These are phyloP conservation scores for Saccostrea echinata DNA, from an alignment of 1,140 invertebrate species.

Conservation along the genomic window DNA sequence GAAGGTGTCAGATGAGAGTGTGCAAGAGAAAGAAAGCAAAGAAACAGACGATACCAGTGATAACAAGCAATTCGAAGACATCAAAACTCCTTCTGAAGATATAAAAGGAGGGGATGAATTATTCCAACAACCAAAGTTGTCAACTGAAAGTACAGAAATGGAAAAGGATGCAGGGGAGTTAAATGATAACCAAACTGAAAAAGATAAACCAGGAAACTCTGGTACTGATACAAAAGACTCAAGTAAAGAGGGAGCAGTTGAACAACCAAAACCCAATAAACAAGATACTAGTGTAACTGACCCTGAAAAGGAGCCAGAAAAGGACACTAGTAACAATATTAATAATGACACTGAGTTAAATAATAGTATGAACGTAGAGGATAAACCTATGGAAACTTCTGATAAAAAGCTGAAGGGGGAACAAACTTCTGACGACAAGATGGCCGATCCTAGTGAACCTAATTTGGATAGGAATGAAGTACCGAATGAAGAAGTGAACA, in stretches of 20 bases:
- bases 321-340: no score
- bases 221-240: not conserved
- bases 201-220: not conserved
- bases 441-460: not conserved
- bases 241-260: not conserved
- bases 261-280: not conserved
- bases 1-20: not conserved
- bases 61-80: not conserved
- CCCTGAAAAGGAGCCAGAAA: not conserved
- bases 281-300: not conserved
- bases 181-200: no score
- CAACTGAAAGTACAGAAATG: not conserved
- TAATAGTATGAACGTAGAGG: not conserved
- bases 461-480: not conserved
- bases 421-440: not conserved
- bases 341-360: not conserved
- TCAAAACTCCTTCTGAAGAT: not conserved
- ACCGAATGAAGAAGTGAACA: not conserved
- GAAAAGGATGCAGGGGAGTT: not conserved
- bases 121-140: not conserved
- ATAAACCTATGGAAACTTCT: not conserved
- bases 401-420: not conserved
- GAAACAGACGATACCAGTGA: not conserved
- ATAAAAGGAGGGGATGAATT: not conserved
- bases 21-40: not conserved